A percentile compares a stretch with the other conserved stretches of the same genome.
Conservation (phyloP, 2,888 invertebrate genomes). For the Himalopsyche japonica region DNA sequence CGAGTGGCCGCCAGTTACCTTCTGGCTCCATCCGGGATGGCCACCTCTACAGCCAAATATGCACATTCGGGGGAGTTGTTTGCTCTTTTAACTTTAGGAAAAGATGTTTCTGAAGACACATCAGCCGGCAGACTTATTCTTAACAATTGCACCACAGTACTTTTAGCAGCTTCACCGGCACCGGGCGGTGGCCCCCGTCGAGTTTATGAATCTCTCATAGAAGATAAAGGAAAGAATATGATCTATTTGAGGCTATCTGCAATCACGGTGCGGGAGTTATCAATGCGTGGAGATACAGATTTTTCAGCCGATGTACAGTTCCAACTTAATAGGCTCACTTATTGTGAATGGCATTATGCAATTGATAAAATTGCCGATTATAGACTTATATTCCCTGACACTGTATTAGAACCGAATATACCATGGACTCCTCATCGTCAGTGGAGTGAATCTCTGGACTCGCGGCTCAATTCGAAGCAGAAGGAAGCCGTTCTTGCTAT, state of each 20-base stretch:
- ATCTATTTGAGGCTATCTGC: constrained; percentile 74
- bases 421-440: constrained; percentile 72
- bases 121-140: constrained; percentile 78
- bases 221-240: constrained; percentile 78
- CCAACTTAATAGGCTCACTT: constrained; percentile 76
- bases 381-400: constrained; percentile 72
- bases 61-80: constrained; percentile 76
- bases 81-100: constrained; percentile 70
- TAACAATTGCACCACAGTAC: constrained; percentile 73
- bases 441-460: constrained; percentile 67
- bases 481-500: constrained; percentile 78
- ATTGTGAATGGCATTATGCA: constrained; percentile 84
- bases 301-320: constrained; percentile 77
- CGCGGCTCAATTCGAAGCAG: constrained; percentile 74
- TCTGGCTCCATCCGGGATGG: constrained; percentile 68
- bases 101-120: constrained; percentile 80
- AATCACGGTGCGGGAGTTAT: constrained; percentile 65
- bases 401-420: constrained; percentile 64
- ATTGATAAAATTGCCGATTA: constrained; percentile 75
- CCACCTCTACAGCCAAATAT: constrained; percentile 74
- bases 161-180: constrained; percentile 53
- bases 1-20: constrained; percentile 69
- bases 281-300: constrained; percentile 65
- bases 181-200: constrained; percentile 48
- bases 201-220: constrained; percentile 76